Percentiles rank a stretch among this genome's conserved stretches.
Evolutionary conservation across 2,888 invertebrate genomes (phyloP).

Genomic region (Phrixothrix hirtus): DNA sequence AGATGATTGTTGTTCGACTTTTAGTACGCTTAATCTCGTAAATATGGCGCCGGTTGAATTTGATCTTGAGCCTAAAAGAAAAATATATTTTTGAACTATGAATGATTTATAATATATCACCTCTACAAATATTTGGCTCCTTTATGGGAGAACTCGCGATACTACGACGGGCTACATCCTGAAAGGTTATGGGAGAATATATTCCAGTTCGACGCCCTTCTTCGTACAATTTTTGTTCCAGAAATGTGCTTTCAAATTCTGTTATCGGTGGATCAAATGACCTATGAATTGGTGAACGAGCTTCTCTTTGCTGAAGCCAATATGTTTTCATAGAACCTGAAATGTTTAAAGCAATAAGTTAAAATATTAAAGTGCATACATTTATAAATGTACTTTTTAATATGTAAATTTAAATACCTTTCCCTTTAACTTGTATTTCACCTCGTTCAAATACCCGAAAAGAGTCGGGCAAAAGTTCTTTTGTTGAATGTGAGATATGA

Average conservation of each 20-base stretch:
- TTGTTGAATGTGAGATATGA: conserved; percentile 90
- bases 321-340: conserved; percentile 88
- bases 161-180: conserved; percentile 79
- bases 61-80: conserved; percentile 65
- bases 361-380: too few species aligned
- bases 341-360: too few species aligned
- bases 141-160: conserved; percentile 76
- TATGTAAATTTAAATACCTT: too few species aligned
- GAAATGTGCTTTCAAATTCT: conserved; percentile 27
- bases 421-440: conserved; percentile 88
- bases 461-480: conserved; percentile 70
- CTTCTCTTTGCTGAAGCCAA: conserved; percentile 78
- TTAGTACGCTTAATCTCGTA: neutral
- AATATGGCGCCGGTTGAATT: conserved; percentile 65
- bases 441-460: conserved; percentile 80
- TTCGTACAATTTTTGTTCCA: conserved; percentile 42
- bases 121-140: conserved; percentile 52
- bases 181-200: conserved; percentile 84
- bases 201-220: conserved; percentile 63
- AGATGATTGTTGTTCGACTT: neutral
- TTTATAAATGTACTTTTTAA: too few species aligned
- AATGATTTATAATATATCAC: conserved; percentile 30
- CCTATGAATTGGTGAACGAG: conserved; percentile 60
- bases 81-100: neutral
- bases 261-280: conserved; percentile 36